phyloP scores from a whole-genome alignment of 2,797 vertebrate species.

The Dermochelys coriacea region DNA sequence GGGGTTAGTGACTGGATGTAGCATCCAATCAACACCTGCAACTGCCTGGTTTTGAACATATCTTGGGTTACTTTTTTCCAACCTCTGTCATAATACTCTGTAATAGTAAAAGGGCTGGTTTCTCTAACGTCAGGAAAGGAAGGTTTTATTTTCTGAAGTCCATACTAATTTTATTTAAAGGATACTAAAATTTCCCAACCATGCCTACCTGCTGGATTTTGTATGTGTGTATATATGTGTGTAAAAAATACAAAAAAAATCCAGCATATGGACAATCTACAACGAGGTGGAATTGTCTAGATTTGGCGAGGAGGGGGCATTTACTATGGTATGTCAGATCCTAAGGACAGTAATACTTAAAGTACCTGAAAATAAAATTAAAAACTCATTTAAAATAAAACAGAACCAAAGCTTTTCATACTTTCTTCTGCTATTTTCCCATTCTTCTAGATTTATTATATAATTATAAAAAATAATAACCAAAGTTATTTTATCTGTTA shows the following conservation, averaged over 20 bases:
- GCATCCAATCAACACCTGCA: slow-evolving; percentile 37
- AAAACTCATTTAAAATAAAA: background rate
- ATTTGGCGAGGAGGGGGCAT: background rate
- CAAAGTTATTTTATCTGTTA: background rate
- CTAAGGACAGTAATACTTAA: background rate
- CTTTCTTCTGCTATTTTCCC: background rate
- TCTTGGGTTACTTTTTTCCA: slow-evolving; percentile 8
- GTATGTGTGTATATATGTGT: too few species aligned
- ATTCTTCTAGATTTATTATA: background rate
- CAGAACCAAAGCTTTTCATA: background rate
- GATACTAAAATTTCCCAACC: background rate
- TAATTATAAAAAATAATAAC: too few species aligned
- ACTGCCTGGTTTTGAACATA: slow-evolving; percentile 43
- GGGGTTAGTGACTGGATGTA: slow-evolving; percentile 7
- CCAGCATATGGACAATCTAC: slow-evolving; percentile 11
- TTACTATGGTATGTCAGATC: background rate
- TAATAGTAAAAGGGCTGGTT: slow-evolving; percentile 15
- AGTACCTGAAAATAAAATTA: background rate
- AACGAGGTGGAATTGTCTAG: slow-evolving; percentile 1
- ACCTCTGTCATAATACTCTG: background rate
- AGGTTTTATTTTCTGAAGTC: slow-evolving; percentile 45
- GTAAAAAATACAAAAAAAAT: background rate
- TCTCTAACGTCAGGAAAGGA: background rate
- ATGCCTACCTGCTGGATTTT: background rate
- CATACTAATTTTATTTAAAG: slow-evolving; percentile 37